phyloP scores from a whole-genome alignment of 1,140 invertebrate genomes.

The Anoplophora glabripennis region DNA sequence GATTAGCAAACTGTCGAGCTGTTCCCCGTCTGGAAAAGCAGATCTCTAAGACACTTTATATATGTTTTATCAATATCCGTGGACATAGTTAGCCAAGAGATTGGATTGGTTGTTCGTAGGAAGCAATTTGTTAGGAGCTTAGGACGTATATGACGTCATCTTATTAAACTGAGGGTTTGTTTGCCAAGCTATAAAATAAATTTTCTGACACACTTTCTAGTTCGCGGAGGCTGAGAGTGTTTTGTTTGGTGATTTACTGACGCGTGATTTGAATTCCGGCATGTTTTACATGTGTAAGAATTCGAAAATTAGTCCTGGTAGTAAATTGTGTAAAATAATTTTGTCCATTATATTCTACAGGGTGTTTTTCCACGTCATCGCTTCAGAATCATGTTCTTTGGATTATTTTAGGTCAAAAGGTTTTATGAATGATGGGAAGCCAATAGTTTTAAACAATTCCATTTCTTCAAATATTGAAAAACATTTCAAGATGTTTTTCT shows the following conservation, averaged over 20 bases:
- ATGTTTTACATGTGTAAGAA: slow-evolving; percentile 18
- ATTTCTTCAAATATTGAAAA: too few relatives aligned
- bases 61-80: slow-evolving; percentile 25
- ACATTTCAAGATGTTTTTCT: too few relatives aligned
- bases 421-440: too few relatives aligned
- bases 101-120: slow-evolving; percentile 32
- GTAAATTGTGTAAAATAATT: too few relatives aligned
- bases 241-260: slow-evolving; percentile 41
- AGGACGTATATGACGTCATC: slow-evolving; percentile 38
- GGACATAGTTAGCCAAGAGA: slow-evolving; percentile 29
- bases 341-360: too few relatives aligned
- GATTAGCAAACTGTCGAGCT: too few relatives aligned
- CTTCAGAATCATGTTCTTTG: too few relatives aligned
- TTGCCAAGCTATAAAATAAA: slow-evolving; percentile 41
- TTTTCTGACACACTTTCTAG: slow-evolving; percentile 38
- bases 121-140: slow-evolving; percentile 34
- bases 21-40: neutral
- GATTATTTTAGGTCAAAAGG: too few relatives aligned
- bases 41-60: slow-evolving; percentile 1
- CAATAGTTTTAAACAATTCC: too few relatives aligned
- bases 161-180: slow-evolving; percentile 40
- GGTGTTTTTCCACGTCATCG: too few relatives aligned
- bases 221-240: slow-evolving; percentile 29
- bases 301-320: slow-evolving; percentile 29
- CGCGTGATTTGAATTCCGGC: slow-evolving; percentile 40